These are phyloP conservation scores for Polypterus bichir DNA, from an alignment of 2,113 vertebrate species.

Conservation along the genomic window DNA sequence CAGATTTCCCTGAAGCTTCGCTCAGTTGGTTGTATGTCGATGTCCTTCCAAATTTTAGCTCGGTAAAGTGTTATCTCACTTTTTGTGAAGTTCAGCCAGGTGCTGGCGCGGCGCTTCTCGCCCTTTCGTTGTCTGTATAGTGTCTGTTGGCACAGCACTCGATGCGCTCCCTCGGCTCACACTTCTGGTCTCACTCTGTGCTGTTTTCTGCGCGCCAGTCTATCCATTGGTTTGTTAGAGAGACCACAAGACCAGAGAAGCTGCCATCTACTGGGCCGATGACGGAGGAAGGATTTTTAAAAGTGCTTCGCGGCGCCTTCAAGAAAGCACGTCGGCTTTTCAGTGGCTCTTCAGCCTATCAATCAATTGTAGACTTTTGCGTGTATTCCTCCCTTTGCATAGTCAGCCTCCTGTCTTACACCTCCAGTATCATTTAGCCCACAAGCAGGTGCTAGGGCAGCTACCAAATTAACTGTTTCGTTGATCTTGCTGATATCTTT, in stretches of 20 bases:
- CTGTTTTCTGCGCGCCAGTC: slow-evolving; percentile 19
- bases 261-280: slow-evolving; percentile 66
- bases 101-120: background rate
- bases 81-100: no score
- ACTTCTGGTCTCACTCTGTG: slow-evolving; percentile 22
- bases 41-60: no score
- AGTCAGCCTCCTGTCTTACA: slow-evolving; percentile 2
- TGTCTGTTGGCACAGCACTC: no score
- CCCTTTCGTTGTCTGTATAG: background rate
- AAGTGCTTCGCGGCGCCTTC: slow-evolving; percentile 52
- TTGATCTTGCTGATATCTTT: no score
- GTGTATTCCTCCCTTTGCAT: slow-evolving; percentile 13
- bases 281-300: slow-evolving; percentile 74
- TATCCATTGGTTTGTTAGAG: slow-evolving; percentile 18
- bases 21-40: no score
- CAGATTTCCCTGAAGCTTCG: no score
- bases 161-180: slow-evolving; percentile 21
- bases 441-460: no score
- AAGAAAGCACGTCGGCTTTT: slow-evolving; percentile 45
- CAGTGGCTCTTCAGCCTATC: slow-evolving; percentile 60
- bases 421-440: no score
- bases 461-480: no score
- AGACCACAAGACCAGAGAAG: slow-evolving; percentile 38
- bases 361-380: slow-evolving; percentile 51
- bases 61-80: no score